phyloP scores from a whole-genome alignment of 1,140 invertebrate species.

The Leptestheria dahalacensis region DNA sequence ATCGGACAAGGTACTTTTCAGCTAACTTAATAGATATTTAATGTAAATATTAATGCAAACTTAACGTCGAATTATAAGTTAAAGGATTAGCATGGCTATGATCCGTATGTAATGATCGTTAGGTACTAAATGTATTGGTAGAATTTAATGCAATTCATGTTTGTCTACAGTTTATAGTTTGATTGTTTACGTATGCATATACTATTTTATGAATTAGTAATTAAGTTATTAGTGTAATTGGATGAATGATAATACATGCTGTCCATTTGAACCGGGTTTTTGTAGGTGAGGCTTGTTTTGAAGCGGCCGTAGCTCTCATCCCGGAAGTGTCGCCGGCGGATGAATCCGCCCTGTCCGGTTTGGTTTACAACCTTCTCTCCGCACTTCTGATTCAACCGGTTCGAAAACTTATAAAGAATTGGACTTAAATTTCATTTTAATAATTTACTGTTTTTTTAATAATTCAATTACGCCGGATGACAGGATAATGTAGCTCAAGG shows the following conservation, averaged over 20 bases:
- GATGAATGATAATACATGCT: too few relatives aligned
- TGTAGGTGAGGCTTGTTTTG: conserved; percentile 81
- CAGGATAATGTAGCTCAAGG: conserved; percentile 71
- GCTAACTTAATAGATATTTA: background rate
- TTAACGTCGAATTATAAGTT: background rate
- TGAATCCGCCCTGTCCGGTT: background rate
- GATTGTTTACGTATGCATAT: too few relatives aligned
- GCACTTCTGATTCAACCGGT: conserved; percentile 72
- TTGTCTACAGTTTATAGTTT: too few relatives aligned
- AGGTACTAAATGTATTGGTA: too few relatives aligned
- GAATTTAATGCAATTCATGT: too few relatives aligned
- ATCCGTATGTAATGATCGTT: too few relatives aligned
- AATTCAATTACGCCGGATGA: conserved; percentile 20
- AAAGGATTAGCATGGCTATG: background rate
- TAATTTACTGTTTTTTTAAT: background rate
- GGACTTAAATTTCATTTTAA: too few relatives aligned
- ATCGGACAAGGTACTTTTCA: conserved; percentile 60
- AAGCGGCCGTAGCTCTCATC: conserved; percentile 49
- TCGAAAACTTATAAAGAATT: conserved; percentile 25
- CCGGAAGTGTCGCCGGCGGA: conserved; percentile 42
- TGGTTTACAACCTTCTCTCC: conserved; percentile 50
- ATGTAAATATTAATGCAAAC: background rate
- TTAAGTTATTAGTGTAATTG: conserved; percentile 9
- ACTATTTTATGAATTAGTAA: too few relatives aligned
- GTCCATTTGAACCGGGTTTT: too few relatives aligned